Conservation (phyloP, 2,113 vertebrate genomes). For the Taxidea taxus region DNA sequence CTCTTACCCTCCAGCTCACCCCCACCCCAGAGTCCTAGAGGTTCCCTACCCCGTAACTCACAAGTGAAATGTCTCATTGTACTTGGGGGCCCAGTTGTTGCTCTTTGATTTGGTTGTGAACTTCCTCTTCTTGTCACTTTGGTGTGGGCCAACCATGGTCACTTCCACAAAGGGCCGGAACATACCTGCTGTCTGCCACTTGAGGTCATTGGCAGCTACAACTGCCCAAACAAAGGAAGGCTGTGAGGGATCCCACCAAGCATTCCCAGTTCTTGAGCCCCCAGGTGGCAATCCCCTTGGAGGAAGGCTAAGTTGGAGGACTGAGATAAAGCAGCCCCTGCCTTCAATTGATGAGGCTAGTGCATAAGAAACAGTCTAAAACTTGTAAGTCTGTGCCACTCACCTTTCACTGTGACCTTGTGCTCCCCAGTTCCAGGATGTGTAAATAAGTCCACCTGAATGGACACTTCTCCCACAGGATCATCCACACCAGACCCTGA, state of each 20-base stretch:
- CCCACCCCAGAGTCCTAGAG: background rate
- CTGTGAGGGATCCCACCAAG: slow-evolving; percentile 43
- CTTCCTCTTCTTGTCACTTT: slow-evolving; percentile 96
- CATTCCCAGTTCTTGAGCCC: background rate
- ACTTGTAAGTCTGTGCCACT: background rate
- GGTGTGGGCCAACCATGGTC: slow-evolving; percentile 96
- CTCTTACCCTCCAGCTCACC: background rate
- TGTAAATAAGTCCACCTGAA: slow-evolving; percentile 96
- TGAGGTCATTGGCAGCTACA: slow-evolving; percentile 94
- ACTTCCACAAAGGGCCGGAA: slow-evolving; percentile 97
- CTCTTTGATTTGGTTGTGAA: slow-evolving; percentile 99
- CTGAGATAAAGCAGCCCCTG: background rate
- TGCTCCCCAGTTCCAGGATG: slow-evolving; percentile 95
- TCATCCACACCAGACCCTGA: slow-evolving; percentile 93
- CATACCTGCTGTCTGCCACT: slow-evolving; percentile 98
- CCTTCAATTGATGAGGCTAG: background rate
- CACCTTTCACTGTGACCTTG: slow-evolving; percentile 97
- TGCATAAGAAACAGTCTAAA: background rate
- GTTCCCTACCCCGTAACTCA: slow-evolving; percentile 81
- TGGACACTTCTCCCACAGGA: slow-evolving; percentile 94
- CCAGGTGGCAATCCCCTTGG: background rate
- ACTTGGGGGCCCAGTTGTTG: slow-evolving; percentile 99
- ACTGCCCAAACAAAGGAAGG: slow-evolving; percentile 82
- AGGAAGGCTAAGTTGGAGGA: background rate
- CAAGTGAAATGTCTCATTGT: slow-evolving; percentile 98